Conservation (phyloP, 2,113 vertebrate species). For the Passer domesticus region DNA sequence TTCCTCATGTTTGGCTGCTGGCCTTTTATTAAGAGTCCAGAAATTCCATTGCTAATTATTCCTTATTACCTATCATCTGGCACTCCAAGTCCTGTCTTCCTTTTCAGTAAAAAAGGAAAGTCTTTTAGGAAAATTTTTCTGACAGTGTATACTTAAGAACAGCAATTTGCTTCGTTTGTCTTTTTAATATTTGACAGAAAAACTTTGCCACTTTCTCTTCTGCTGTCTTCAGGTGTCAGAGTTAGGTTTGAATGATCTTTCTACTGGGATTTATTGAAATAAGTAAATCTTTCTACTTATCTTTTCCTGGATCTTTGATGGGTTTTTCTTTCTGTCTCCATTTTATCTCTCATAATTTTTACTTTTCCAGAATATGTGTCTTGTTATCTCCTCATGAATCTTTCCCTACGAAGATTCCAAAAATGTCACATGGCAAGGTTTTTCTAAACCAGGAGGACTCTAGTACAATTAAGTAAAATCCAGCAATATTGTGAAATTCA, state of each 20-base stretch:
- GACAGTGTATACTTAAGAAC: neutral
- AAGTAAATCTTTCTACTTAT: neutral
- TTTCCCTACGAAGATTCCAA: neutral
- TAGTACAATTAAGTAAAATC: neutral
- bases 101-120: neutral
- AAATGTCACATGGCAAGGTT: neutral
- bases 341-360: slow-evolving; percentile 2
- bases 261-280: slow-evolving; percentile 28
- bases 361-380: neutral
- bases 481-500: neutral
- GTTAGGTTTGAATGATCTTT: neutral
- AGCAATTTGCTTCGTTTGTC: slow-evolving; percentile 8
- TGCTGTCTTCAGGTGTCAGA: slow-evolving; percentile 22
- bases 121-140: neutral
- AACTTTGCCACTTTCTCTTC: slow-evolving; percentile 18
- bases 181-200: slow-evolving; percentile 32
- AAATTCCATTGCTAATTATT: neutral
- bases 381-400: neutral
- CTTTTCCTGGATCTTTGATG: neutral
- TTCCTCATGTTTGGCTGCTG: neutral
- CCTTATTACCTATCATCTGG: neutral
- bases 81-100: neutral
- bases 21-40: neutral
- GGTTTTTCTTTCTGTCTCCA: neutral
- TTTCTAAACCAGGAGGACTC: neutral